Evolutionary conservation across 2,888 invertebrate genomes (phyloP).

Genomic region (Hylaea fasciaria): DNA sequence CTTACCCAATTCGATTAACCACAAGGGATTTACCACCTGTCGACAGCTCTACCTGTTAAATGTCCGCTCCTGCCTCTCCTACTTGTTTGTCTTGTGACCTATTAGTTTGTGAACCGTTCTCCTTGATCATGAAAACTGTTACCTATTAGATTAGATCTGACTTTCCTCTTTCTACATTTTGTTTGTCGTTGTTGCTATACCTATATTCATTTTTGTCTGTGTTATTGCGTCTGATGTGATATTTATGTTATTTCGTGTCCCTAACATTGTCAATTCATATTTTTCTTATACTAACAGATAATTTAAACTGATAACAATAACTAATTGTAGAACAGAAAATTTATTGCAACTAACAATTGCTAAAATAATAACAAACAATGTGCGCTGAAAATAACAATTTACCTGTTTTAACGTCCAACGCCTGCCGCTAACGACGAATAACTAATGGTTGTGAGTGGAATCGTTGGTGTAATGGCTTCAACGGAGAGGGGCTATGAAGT

Average conservation of each 20-base stretch:
- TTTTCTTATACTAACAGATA: conserved; percentile 21
- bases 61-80: conserved; percentile 54
- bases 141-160: conserved; percentile 41
- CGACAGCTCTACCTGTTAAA: conserved; percentile 56
- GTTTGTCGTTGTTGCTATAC: conserved; percentile 33
- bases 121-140: conserved; percentile 21
- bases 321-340: background rate
- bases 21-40: conserved; percentile 51
- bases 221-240: conserved; percentile 35
- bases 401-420: conserved; percentile 9
- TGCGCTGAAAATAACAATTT: conserved; percentile 4
- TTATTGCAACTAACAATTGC: conserved; percentile 21
- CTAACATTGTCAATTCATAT: conserved; percentile 13
- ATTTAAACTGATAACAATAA: conserved; percentile 12
- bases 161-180: conserved; percentile 23
- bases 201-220: conserved; percentile 15
- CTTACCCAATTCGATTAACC: conserved; percentile 40
- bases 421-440: conserved; percentile 10
- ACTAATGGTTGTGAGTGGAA: conserved; percentile 28
- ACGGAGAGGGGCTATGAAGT: conserved; percentile 26
- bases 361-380: conserved; percentile 3
- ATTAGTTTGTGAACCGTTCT: conserved; percentile 45
- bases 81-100: conserved; percentile 51
- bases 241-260: conserved; percentile 21
- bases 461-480: conserved; percentile 23